phyloP scores from a whole-genome alignment of 2,888 invertebrate species.

The Orthosia gothica region DNA sequence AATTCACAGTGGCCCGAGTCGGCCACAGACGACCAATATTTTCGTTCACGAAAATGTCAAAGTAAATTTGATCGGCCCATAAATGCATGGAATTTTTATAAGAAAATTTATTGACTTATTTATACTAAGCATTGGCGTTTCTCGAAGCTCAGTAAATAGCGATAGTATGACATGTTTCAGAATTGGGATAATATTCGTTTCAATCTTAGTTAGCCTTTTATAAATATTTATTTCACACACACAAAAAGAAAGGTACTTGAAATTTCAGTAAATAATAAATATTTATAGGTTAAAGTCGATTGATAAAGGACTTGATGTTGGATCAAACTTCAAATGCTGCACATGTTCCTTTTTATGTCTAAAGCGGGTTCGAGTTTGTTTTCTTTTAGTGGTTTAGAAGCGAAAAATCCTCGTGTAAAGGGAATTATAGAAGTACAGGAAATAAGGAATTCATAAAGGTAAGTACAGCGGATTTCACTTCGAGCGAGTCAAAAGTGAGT shows the following conservation, averaged over 20 bases:
- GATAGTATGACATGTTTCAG: constrained; percentile 30
- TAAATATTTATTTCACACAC: constrained; percentile 30
- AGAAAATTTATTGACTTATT: constrained; percentile 63
- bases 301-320: background rate
- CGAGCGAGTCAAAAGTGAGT: constrained; percentile 46
- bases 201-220: constrained; percentile 28
- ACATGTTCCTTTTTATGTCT: background rate
- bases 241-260: constrained; percentile 10
- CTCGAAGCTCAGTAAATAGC: constrained; percentile 48
- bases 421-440: constrained; percentile 36
- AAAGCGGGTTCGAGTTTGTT: constrained; percentile 2
- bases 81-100: constrained; percentile 65
- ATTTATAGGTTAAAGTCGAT: constrained; percentile 19
- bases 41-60: constrained; percentile 63
- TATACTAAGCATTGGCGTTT: constrained; percentile 39
- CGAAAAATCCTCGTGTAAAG: constrained; percentile 10
- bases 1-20: constrained; percentile 61
- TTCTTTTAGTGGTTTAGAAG: constrained; percentile 14
- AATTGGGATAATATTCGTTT: constrained; percentile 32
- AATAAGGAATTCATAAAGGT: constrained; percentile 53
- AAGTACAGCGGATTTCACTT: constrained; percentile 51
- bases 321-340: background rate
- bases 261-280: constrained; percentile 4
- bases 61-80: constrained; percentile 56
- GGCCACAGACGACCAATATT: constrained; percentile 55